Conservation (phyloP, 2,888 invertebrate genomes). For the Coenonympha arcania region DNA sequence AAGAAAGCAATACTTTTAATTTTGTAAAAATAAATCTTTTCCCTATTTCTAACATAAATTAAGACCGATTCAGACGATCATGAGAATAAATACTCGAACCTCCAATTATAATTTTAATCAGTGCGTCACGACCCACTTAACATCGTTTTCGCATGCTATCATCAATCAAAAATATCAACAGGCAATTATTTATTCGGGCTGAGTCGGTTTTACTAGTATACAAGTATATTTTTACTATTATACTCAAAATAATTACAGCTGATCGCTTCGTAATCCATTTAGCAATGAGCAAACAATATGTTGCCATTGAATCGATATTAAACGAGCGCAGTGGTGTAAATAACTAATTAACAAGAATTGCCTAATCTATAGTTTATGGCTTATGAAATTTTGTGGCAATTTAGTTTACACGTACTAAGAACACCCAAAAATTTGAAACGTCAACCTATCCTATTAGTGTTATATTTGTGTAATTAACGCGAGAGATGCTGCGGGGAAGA, state of each 20-base stretch:
- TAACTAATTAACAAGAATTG: conserved; percentile 10
- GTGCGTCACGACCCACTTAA: not conserved
- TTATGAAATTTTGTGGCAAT: not conserved
- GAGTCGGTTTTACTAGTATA: too few relatives aligned
- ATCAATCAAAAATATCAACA: not conserved
- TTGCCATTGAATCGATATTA: conserved; percentile 7
- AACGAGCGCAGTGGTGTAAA: conserved; percentile 6
- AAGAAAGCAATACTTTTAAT: too few relatives aligned
- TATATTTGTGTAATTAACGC: too few relatives aligned
- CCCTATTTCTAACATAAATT: too few relatives aligned
- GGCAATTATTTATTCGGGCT: too few relatives aligned
- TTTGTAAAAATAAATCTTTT: too few relatives aligned
- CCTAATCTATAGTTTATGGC: conserved; percentile 3
- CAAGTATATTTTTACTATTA: too few relatives aligned
- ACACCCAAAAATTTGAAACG: too few relatives aligned
- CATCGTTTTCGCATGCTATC: not conserved
- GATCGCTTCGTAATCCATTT: conserved; percentile 14
- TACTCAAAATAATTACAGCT: not conserved
- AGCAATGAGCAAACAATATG: conserved; percentile 15
- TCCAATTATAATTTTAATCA: not conserved
- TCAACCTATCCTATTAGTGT: too few relatives aligned
- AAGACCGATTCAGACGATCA: too few relatives aligned
- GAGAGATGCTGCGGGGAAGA: too few relatives aligned
- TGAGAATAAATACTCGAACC: not conserved
- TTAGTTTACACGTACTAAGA: not conserved